Conservation (phyloP, 2,797 vertebrate genomes). For the Novumbra hubbsi region DNA sequence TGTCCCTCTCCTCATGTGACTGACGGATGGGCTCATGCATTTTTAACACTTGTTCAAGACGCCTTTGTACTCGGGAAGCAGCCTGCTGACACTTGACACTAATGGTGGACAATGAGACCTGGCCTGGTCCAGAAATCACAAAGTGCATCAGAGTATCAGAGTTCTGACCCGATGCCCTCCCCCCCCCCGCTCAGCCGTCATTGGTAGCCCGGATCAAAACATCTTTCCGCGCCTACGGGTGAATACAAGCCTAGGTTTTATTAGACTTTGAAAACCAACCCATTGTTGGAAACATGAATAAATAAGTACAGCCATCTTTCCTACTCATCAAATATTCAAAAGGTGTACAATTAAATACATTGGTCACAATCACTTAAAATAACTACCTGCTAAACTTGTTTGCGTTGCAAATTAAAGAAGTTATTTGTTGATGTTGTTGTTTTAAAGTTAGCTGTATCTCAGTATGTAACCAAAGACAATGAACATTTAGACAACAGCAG, state of each 20-base stretch:
- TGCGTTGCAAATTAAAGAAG: background rate
- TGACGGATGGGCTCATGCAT: constrained; percentile 59
- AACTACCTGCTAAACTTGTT: constrained; percentile 4
- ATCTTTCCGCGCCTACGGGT: background rate
- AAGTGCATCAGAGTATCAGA: background rate
- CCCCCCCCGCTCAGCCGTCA: no score
- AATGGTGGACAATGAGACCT: constrained; percentile 32
- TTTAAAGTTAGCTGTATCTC: background rate
- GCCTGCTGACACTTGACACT: constrained; percentile 60
- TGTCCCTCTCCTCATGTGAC: constrained; percentile 35
- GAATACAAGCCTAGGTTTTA: constrained; percentile 11
- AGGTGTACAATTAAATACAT: constrained; percentile 24
- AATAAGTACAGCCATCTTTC: constrained; percentile 28
- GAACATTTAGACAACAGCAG: no score
- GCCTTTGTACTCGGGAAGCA: constrained; percentile 29
- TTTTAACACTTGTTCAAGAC: constrained; percentile 55
- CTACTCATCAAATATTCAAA: constrained; percentile 40
- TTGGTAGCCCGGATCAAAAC: no score
- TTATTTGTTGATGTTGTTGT: background rate
- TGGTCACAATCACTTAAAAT: constrained; percentile 18
- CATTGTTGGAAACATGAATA: constrained; percentile 16
- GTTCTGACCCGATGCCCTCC: background rate
- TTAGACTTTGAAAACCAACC: constrained; percentile 28
- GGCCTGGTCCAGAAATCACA: background rate
- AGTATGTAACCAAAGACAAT: no score